Base-by-base conservation (phyloP, 2,113 vertebrate species). In the Oreochromis niloticus region DNA sequence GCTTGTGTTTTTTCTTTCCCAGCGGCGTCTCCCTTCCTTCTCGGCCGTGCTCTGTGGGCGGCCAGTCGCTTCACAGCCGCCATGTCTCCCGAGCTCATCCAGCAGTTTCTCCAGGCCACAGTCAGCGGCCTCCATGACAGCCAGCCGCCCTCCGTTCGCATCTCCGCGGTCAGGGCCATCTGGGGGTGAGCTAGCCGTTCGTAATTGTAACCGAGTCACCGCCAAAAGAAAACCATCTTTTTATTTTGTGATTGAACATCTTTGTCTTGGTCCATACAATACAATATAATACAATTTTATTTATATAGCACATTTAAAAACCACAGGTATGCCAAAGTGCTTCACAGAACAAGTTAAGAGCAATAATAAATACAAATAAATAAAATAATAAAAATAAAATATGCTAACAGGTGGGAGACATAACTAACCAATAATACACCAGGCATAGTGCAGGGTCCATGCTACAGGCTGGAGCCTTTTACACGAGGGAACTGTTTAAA, bases 41-140 rank as follows among this genome's bases (percentile, higher is more conserved):
- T 99, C 86, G 98, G 98, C 6, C 97, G 98, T 27, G 98, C 99
- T 24, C 96, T 99, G 36, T 99, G 99, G 99, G 98, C 98, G 0
- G 99, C 98, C 94, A 99, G 98, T 92, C 97, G 99, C 3, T 99
- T 99, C 87, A 99, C 98, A 1, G 97, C 98, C 17, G 98, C 98
- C 24, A 99, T 99, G 99, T 98, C 98, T 54, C 98, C 99, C 4
- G 99, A 99, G 57, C 96, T 99, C 88, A 99, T 99, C 94, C 98
- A 99, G 95, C 99, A 99, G 96, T 99, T 99, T 92, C 96, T 99
- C 9, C 98, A 99, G 88, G 98, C 98, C 56, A 99, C 99, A 1
- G 99, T 99, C 83, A 99, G 98, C 73, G 99, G 98, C 11, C 96
- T 99, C 6, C 98, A 99, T 0, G 98, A 98, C 90, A 98, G 96